phyloP scores from a whole-genome alignment of 1,140 invertebrate species.

The Myzus persicae region DNA sequence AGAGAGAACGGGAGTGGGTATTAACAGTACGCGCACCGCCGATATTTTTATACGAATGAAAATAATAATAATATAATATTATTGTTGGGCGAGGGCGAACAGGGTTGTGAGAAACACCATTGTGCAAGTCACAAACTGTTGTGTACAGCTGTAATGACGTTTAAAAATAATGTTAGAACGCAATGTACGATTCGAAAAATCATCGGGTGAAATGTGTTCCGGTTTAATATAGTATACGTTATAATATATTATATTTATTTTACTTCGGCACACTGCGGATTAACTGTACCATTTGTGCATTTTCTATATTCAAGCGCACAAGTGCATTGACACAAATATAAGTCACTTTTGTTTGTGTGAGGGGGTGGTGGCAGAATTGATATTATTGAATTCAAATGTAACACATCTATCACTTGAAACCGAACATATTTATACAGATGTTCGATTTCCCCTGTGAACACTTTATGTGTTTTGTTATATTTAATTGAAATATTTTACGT shows the following conservation, averaged over 20 bases:
- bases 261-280: background rate
- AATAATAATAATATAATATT: background rate
- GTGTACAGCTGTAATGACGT: background rate
- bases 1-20: background rate
- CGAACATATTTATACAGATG: too few species aligned
- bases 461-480: too few species aligned
- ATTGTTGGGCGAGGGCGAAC: background rate
- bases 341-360: too few species aligned
- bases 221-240: background rate
- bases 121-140: background rate
- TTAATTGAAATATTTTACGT: too few species aligned
- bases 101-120: background rate
- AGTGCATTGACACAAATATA: too few species aligned
- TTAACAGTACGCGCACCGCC: background rate
- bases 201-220: background rate
- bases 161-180: background rate
- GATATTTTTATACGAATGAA: background rate
- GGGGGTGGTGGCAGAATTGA: too few species aligned
- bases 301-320: too few species aligned
- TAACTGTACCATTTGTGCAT: background rate
- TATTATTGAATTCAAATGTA: too few species aligned
- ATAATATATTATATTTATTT: background rate
- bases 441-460: too few species aligned
- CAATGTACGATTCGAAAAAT: background rate
- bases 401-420: too few species aligned